Conservation (phyloP, 1,140 invertebrate species). For the Heliconius congener region DNA sequence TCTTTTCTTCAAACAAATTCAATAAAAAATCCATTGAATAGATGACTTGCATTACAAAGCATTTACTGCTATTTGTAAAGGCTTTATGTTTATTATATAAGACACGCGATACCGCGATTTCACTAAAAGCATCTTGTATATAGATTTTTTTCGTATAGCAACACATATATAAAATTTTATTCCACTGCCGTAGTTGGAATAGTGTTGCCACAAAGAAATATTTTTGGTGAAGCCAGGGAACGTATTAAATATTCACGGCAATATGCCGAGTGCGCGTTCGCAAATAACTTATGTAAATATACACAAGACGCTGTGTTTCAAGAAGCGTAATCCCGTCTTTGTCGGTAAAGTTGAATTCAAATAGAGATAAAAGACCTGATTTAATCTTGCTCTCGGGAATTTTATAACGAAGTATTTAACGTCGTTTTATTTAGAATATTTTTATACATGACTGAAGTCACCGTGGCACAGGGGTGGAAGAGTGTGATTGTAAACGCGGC, state of each 20-base stretch:
- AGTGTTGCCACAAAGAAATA: constrained; percentile 55
- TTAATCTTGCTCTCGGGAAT: constrained; percentile 6
- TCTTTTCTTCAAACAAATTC: background rate
- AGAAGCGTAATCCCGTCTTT: constrained; percentile 43
- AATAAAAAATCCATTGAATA: background rate
- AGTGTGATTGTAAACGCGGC: too few species aligned
- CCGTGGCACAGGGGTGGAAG: too few species aligned
- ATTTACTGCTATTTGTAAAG: constrained; percentile 26
- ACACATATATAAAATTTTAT: constrained; percentile 38
- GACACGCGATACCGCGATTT: constrained; percentile 37
- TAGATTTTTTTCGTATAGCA: constrained; percentile 33
- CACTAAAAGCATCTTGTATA: constrained; percentile 34
- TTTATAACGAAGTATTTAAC: constrained; percentile 6
- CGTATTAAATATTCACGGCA: constrained; percentile 58
- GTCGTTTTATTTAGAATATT: background rate
- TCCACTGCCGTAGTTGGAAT: constrained; percentile 46
- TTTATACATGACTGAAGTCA: background rate
- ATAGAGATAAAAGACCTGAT: constrained; percentile 25
- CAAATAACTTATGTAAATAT: constrained; percentile 69
- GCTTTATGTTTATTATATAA: constrained; percentile 31
- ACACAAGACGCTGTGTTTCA: constrained; percentile 53
- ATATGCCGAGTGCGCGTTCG: constrained; percentile 41
- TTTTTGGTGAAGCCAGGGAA: constrained; percentile 46
- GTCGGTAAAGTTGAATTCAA: constrained; percentile 37
- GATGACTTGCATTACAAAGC: constrained; percentile 34